Conservation (phyloP, 1,140 invertebrate genomes). For the Scaptodrosophila lebanonensis region DNA sequence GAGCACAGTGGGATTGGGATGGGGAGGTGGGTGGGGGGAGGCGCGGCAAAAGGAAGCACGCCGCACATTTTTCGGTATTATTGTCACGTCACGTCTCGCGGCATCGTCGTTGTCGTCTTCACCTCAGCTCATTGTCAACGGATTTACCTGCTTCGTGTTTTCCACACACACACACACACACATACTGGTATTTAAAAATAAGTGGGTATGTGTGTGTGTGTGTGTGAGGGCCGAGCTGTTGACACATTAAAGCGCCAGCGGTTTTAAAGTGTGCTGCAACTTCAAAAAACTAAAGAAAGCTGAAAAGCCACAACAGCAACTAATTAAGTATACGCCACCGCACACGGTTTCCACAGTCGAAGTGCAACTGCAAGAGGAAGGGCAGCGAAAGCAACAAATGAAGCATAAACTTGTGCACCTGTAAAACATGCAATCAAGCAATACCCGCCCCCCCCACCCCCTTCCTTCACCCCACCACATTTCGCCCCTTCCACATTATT, state of each 20-base stretch:
- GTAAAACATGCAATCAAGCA: too few relatives aligned
- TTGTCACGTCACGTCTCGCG: slow-evolving; percentile 71
- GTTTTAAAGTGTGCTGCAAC: slow-evolving; percentile 22
- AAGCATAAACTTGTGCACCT: not conserved
- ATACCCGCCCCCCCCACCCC: too few relatives aligned
- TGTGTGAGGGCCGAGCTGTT: not conserved
- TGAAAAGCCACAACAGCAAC: slow-evolving; percentile 27
- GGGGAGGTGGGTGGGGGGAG: too few relatives aligned
- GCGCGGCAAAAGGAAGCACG: too few relatives aligned
- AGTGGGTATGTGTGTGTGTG: too few relatives aligned
- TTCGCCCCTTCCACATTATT: slow-evolving; percentile 14
- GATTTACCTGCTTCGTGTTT: too few relatives aligned
- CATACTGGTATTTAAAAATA: too few relatives aligned
- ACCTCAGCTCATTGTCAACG: not conserved
- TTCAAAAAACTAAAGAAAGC: slow-evolving; percentile 36
- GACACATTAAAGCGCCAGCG: slow-evolving; percentile 36
- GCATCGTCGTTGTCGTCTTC: slow-evolving; percentile 23
- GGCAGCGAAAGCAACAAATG: not conserved
- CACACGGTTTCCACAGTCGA: not conserved
- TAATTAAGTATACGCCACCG: slow-evolving; percentile 22
- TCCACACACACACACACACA: too few relatives aligned
- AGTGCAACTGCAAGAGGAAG: too few relatives aligned
- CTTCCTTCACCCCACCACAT: slow-evolving; percentile 17
- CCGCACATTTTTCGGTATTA: slow-evolving; percentile 40
- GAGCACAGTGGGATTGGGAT: too few relatives aligned